phyloP scores from a whole-genome alignment of 2,113 vertebrate species.

The Colinus virginianus region DNA sequence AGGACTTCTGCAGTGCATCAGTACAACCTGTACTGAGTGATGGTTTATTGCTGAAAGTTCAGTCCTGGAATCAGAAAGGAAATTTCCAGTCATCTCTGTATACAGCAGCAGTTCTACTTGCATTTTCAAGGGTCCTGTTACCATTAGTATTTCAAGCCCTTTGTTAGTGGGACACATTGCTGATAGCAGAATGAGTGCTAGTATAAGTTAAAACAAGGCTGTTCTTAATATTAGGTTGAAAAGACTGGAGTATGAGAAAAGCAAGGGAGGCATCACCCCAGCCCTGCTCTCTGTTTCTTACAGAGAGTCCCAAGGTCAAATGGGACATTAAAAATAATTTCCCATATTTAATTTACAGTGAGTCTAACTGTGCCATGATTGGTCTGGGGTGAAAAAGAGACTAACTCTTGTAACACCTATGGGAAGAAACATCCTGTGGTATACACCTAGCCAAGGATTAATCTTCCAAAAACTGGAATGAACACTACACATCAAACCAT shows the following conservation, averaged over 20 bases:
- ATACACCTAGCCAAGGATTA: neutral
- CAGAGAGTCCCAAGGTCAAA: neutral
- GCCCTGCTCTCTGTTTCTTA: neutral
- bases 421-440: neutral
- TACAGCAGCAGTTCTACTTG: neutral
- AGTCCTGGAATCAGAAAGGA: neutral
- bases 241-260: neutral
- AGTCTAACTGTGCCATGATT: neutral
- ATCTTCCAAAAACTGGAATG: neutral
- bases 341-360: neutral
- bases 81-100: neutral
- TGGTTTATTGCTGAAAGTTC: neutral
- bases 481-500: neutral
- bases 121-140: neutral
- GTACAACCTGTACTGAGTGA: neutral
- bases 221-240: neutral
- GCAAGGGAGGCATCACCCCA: neutral
- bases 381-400: neutral
- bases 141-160: neutral
- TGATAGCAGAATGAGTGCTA: neutral
- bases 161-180: neutral
- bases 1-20: neutral
- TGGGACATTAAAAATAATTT: neutral
- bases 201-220: neutral
- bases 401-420: neutral